Base-by-base conservation (phyloP, 2,113 vertebrate species). In the Myotis davidii region DNA sequence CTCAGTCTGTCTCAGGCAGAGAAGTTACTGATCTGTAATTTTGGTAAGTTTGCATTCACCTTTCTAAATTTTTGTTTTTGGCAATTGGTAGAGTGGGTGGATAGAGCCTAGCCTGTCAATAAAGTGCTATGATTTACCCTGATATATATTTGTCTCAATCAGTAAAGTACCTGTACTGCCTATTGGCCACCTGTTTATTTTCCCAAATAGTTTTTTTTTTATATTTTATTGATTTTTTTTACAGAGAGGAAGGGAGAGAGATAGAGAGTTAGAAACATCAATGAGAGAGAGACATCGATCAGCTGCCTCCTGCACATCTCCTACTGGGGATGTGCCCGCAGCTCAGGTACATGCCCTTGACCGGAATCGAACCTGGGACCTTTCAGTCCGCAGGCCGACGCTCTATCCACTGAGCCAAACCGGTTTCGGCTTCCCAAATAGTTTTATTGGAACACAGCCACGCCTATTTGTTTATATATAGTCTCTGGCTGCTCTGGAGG, bases 71-170 rank as follows among this genome's bases (percentile, higher is more conserved):
- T 82, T 78, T 89, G 11, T 59, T 77, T 77, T 81, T 93, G 37
- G 32, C 29, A 86, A 25, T 21, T 59, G 83, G 73, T 76, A 77
- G 69, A 87, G 79, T 39, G 6, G 8, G 70, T 54, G 50, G 48
- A 72, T 76, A 67, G 10, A 88, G 37, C 25, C 32, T 65, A 59
- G 78, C 29, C 37, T 93, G 81, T 64, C 69, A 83, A 32, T 18
- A 39, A 93, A 72, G 54, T 91, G 27, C 85, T 45, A 48, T 74
- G 90, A 79, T 89, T 96, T 95, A 39, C 65, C 32, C 79, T 69
- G 70, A 85, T 78, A 64, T 73, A 23, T 56, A 73, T 91, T 82
- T 86, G 25, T 89, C 54, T 79, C 42, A 70, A 78, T 78, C 67
- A 12, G 79, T 45, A 23, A 76, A 86, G 70, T 29, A 29, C 61